Evolutionary conservation across 2,888 invertebrate species (phyloP).

Genomic region (Lithophane semibrunnea): DNA sequence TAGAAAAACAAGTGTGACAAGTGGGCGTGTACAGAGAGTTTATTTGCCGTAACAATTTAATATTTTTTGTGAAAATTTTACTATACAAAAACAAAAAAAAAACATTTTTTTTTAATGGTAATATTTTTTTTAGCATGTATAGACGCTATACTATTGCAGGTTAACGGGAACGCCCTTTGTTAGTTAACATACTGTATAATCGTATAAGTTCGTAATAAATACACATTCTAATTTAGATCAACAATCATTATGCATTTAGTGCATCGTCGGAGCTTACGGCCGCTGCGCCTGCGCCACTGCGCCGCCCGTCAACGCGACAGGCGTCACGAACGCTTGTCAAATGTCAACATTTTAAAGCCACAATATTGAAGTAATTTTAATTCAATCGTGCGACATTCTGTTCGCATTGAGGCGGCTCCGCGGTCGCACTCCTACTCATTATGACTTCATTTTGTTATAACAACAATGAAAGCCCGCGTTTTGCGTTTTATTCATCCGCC

Average conservation of each 20-base stretch:
- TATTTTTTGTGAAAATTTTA: no score
- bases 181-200: no score
- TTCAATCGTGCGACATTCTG: conserved; percentile 86
- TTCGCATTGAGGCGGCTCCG: conserved; percentile 73
- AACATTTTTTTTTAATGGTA: no score
- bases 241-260: conserved; percentile 60
- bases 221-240: conserved; percentile 59
- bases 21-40: no score
- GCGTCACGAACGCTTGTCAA: conserved; percentile 88
- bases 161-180: no score
- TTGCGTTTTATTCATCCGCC: conserved; percentile 81
- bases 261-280: conserved; percentile 42
- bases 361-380: conserved; percentile 87
- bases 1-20: no score
- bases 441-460: conserved; percentile 89
- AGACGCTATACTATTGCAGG: no score
- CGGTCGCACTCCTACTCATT: conserved; percentile 83
- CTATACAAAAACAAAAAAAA: no score
- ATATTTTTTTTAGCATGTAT: no score
- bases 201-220: conserved; percentile 41
- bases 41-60: no score
- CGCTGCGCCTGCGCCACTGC: conserved; percentile 61
- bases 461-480: conserved; percentile 82
- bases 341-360: conserved; percentile 84
- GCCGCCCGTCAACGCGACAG: conserved; percentile 75